Conservation (phyloP, 2,113 vertebrate species). For the Macquaria australasica region DNA sequence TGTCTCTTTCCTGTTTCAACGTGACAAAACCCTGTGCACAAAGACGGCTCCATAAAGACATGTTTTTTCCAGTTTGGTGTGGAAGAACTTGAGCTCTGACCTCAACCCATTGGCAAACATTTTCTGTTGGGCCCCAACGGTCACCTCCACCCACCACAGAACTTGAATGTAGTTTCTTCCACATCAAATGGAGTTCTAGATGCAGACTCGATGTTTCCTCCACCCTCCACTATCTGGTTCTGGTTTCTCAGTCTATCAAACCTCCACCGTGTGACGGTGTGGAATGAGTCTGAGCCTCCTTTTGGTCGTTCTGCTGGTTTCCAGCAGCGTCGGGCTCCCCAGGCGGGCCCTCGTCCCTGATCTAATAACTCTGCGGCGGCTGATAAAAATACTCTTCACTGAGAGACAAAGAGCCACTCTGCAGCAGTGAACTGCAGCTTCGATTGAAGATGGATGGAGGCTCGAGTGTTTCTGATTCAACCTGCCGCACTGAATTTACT, state of each 20-base stretch:
- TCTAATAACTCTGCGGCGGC: slow-evolving; percentile 51
- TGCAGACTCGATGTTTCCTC: neutral
- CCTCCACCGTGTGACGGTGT: neutral
- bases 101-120: neutral
- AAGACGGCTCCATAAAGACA: too few relatives aligned
- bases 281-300: slow-evolving; percentile 10
- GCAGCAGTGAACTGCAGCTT: slow-evolving; percentile 44
- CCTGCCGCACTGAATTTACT: slow-evolving; percentile 9
- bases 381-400: slow-evolving; percentile 55
- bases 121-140: too few relatives aligned
- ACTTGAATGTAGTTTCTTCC: too few relatives aligned
- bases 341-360: slow-evolving; percentile 42
- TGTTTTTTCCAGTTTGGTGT: neutral
- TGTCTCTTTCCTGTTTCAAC: too few relatives aligned
- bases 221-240: neutral
- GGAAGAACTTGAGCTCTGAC: neutral
- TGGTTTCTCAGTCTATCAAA: neutral
- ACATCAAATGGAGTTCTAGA: neutral
- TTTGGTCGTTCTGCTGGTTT: slow-evolving; percentile 30
- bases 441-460: slow-evolving; percentile 31
- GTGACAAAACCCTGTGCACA: too few relatives aligned
- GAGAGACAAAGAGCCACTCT: slow-evolving; percentile 45
- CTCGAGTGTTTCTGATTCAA: slow-evolving; percentile 27
- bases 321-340: slow-evolving; percentile 24
- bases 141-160: neutral